Base-by-base conservation (phyloP, 2,113 vertebrate genomes). In the Festucalex cinctus region DNA sequence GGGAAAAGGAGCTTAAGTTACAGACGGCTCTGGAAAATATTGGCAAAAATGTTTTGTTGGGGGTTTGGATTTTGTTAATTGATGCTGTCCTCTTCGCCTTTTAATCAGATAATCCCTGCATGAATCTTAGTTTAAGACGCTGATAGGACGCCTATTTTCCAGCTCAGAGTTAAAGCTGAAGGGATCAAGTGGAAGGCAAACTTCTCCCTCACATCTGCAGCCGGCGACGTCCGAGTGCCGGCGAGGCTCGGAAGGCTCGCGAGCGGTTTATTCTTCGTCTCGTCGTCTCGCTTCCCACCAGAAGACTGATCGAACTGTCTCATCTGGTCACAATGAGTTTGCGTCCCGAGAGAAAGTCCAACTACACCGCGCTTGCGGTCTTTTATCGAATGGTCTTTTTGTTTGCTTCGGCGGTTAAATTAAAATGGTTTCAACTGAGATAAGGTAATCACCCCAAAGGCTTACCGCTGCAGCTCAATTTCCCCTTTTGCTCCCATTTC, bases 91-190 rank as follows among this genome's bases (percentile, higher is more conserved):
- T 48, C 46, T 48, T 48, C 19, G n/a, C 85, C 82, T 89, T 84
- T 88, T 91, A 91, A 90, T 91, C 90, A 79, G 86, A 88, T 85
- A 87, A 87, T 78, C 88, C 84, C 78, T 67, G 79, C 81, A 80
- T 88, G 88, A 90, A 87, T 90, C 86, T 88, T 78, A 81, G 83
- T 89, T 90, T 90, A 89, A 91, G 90, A 88, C 84, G 80, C 85
- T 85, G 88, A 88, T 88, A 83, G 85, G 76, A 82, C 67, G 75
- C 71, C 77, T 86, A 62, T 75, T 82, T 86, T 79, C 78, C n/a
- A n/a, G 48, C 48, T 48, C 46, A 48, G 19, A 48, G 46, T 22
- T 9, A 24, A 53, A 85, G 81, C 84, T 70, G 77, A 83, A 77
- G 70, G 79, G 85, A 88, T 88, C 83, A 86, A 71, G 77, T 79